Evolutionary conservation across 2,797 vertebrate species (phyloP), one percentile per base, ranked within the genome.

Genomic region (Chrysocyon brachyurus): DNA sequence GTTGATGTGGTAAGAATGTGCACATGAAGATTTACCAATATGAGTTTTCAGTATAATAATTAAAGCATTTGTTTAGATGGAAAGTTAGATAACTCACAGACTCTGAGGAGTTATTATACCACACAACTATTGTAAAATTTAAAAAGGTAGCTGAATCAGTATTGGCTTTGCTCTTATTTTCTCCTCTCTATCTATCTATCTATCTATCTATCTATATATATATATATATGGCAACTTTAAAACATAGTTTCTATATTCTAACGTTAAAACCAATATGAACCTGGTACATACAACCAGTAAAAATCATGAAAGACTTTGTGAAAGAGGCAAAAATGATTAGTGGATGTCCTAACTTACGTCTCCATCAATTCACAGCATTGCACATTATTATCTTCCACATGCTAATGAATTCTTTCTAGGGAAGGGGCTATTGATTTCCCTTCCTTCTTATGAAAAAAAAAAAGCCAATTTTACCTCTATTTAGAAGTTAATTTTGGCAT

Each of bases 141-240:
- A 75, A 87, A 75, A 40, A 77, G 4, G 0, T 26, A 79, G 4
- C 16, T 66, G 21, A 81, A 72, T 33, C 8, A 49, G 49, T 52
- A 93, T 96, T 85, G n/a, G 2, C 52, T 92, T 79, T 75, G 10
- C 40, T 87, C 22, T 96, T 72, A 88, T 90, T 95, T 96, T 79
- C 26, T 56, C 66, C 31, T 46, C 40, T 46, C 40, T 46, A 6
- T 46, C 40, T 46, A 1, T 46, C 40, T 40, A 6, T 46, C 40
- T 46, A 1, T 46, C 40, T 40, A 6, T 46, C 40, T 46, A 6
- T 46, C 40, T 46, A 1, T 46, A 6, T 40, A 6, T 73, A 8
- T 22, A 36, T 17, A 12, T 54, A 64, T 73, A 31, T 66, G 11
- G 2, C 21, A 73, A 22, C 26, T 84, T 89, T 36, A 78, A 86